Evolutionary conservation across 2,797 vertebrate species (phyloP).

Genomic region (Lycodopsis pacificus): DNA sequence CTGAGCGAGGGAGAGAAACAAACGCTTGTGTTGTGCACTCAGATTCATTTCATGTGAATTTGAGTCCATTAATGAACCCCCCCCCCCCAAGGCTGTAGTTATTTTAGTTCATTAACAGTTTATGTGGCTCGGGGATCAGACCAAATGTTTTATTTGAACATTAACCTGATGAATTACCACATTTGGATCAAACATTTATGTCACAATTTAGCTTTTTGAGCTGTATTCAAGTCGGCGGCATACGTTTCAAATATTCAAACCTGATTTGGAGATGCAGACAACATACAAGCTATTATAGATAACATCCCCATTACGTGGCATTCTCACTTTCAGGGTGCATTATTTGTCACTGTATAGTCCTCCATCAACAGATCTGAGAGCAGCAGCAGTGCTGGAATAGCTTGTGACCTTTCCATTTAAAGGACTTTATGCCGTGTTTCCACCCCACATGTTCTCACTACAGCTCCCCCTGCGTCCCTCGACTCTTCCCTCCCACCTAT

Average conservation of each 20-base stretch:
- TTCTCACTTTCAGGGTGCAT: conserved; percentile 21
- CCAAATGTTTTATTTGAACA: conserved; percentile 2
- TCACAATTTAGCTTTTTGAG: not conserved
- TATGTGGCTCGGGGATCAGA: conserved; percentile 21
- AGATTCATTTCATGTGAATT: conserved; percentile 62
- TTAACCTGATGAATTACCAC: conserved; percentile 7
- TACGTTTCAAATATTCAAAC: not conserved
- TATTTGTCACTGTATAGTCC: not conserved
- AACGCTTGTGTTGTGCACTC: conserved; percentile 43
- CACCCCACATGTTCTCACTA: conserved; percentile 10
- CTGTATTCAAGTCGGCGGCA: not conserved
- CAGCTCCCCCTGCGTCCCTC: conserved; percentile 1
- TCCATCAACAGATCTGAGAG: conserved; percentile 10
- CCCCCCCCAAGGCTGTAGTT: conserved; percentile 27
- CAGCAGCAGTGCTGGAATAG: conserved; percentile 4
- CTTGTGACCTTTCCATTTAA: conserved; percentile 63
- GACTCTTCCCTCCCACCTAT: not conserved
- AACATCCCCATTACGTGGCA: not conserved
- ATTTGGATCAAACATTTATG: not conserved
- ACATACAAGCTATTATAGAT: not conserved
- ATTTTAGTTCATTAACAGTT: conserved; percentile 49
- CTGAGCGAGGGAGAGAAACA: conserved; percentile 22
- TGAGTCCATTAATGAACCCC: conserved; percentile 47
- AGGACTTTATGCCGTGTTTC: conserved; percentile 47
- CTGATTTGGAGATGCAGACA: not conserved